A percentile compares a stretch with the other conserved stretches of the same genome.
Conservation (phyloP, 2,888 invertebrate genomes). For the Leucophora obtusa region DNA sequence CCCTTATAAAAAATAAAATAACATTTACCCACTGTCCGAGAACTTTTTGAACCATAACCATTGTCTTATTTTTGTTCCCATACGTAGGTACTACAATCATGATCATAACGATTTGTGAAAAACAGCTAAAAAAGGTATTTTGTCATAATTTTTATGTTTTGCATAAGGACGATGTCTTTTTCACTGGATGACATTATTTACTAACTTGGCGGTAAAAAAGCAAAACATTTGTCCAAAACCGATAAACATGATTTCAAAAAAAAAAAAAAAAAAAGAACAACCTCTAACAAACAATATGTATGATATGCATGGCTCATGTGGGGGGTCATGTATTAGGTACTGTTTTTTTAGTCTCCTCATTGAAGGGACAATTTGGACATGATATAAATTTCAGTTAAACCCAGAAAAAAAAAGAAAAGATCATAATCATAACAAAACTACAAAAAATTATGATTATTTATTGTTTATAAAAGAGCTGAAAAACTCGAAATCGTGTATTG, state of each 20-base stretch:
- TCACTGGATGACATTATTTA: slow-evolving; percentile 66
- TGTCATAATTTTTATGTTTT: slow-evolving; percentile 68
- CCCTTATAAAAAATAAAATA: too few relatives aligned
- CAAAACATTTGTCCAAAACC: slow-evolving; percentile 14
- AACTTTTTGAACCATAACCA: slow-evolving; percentile 19
- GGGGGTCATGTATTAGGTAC: slow-evolving; percentile 66
- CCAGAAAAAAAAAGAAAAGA: slow-evolving; percentile 11
- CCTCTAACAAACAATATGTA: too few relatives aligned
- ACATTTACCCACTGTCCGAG: slow-evolving; percentile 44
- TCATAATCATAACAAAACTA: slow-evolving; percentile 40
- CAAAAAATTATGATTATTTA: slow-evolving; percentile 58
- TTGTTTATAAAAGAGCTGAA: slow-evolving; percentile 36
- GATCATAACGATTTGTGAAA: slow-evolving; percentile 40
- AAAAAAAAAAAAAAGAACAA: background rate
- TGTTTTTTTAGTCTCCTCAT: slow-evolving; percentile 27
- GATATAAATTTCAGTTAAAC: slow-evolving; percentile 56
- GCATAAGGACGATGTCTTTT: slow-evolving; percentile 66
- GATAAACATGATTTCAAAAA: slow-evolving; percentile 25
- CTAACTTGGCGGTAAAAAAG: slow-evolving; percentile 54
- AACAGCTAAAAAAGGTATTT: slow-evolving; percentile 57
- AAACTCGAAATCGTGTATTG: slow-evolving; percentile 51
- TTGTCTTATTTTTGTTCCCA: slow-evolving; percentile 18
- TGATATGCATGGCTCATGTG: slow-evolving; percentile 60
- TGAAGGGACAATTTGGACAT: slow-evolving; percentile 56
- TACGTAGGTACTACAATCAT: slow-evolving; percentile 7